Conservation (phyloP, 2,888 invertebrate genomes). For the Eupithecia abbreviata region DNA sequence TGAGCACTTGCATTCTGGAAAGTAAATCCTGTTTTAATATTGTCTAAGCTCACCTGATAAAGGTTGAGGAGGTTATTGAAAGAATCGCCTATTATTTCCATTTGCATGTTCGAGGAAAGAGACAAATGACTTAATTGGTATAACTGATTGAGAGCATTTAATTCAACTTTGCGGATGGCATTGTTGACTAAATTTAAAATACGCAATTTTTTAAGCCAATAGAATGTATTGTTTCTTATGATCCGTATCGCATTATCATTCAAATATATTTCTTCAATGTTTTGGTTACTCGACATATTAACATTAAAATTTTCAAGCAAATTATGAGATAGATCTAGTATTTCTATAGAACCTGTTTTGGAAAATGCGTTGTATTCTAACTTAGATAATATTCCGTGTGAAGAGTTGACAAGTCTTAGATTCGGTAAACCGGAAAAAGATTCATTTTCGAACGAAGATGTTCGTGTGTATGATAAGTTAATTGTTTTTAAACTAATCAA, state of each 20-base stretch:
- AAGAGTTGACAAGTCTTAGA: conserved; percentile 35
- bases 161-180: conserved; percentile 35
- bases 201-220: conserved; percentile 32
- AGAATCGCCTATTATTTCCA: conserved; percentile 35
- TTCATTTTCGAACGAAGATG: conserved; percentile 30
- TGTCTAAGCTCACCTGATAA: conserved; percentile 34
- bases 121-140: conserved; percentile 34
- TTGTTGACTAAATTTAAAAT: conserved; percentile 41
- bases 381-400: conserved; percentile 38
- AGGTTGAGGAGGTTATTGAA: conserved; percentile 40
- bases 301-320: conserved; percentile 38
- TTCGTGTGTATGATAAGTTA: conserved; percentile 32
- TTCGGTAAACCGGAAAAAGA: conserved; percentile 37
- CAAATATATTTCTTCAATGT: conserved; percentile 40
- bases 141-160: conserved; percentile 28
- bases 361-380: conserved; percentile 40
- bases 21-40: conserved; percentile 33
- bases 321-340: conserved; percentile 42
- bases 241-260: conserved; percentile 41
- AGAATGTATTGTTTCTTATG: conserved; percentile 38
- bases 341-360: conserved; percentile 35
- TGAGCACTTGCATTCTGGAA: conserved; percentile 36
- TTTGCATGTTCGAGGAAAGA: conserved; percentile 38
- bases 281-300: conserved; percentile 36
- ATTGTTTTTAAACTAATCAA: conserved; percentile 28